Evolutionary conservation across 2,797 vertebrate species (phyloP).

Genomic region (Ciconia nigra): DNA sequence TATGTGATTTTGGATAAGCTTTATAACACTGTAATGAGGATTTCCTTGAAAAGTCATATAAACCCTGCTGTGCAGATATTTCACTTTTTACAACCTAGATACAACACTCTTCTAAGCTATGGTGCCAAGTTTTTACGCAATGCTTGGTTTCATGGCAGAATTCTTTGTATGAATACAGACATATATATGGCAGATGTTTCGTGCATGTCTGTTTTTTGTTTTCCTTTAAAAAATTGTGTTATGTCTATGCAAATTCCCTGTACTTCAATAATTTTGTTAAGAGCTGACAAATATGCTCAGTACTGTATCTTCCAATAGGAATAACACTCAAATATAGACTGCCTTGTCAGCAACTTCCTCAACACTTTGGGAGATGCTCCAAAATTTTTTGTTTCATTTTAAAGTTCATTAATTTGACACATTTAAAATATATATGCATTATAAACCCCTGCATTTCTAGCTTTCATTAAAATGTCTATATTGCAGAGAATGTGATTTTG

Average conservation of each 20-base stretch:
- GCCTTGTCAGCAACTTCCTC: constrained; percentile 11
- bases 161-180: not conserved
- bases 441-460: not conserved
- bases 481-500: not conserved
- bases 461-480: not conserved
- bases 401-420: not conserved
- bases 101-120: not conserved
- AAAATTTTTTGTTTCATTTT: not conserved
- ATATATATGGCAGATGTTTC: constrained; percentile 2
- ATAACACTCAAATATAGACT: not conserved
- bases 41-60: not conserved
- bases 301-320: not conserved
- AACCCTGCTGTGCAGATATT: not conserved
- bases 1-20: not conserved
- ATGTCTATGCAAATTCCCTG: not conserved
- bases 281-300: not conserved
- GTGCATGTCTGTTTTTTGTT: not conserved
- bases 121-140: not conserved
- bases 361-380: not conserved
- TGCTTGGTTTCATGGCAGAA: not conserved
- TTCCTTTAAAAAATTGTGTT: not conserved
- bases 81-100: not conserved
- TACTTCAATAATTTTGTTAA: not conserved
- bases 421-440: not conserved
- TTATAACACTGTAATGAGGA: not conserved